Evolutionary conservation across 2,113 vertebrate genomes (phyloP).

Genomic region (Psophia crepitans): DNA sequence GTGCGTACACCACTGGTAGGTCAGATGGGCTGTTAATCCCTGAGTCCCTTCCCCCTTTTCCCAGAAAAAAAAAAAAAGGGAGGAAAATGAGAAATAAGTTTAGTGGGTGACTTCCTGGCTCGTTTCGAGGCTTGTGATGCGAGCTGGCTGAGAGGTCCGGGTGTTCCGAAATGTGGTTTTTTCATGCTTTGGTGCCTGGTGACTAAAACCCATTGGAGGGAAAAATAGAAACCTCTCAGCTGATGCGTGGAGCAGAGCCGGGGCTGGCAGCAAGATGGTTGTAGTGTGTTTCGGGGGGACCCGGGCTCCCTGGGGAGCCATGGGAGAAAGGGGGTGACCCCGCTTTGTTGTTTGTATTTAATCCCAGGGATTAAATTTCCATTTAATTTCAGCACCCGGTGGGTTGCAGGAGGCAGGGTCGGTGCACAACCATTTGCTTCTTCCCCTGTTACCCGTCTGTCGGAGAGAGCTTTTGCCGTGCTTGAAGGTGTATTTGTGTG

Average conservation of each 20-base stretch:
- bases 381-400: background rate
- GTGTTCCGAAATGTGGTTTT: background rate
- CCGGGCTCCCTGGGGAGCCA: background rate
- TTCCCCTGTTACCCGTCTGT: rapidly evolving
- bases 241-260: rapidly evolving
- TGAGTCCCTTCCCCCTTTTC: conserved; percentile 4
- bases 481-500: rapidly evolving
- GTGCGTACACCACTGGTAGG: conserved; percentile 11
- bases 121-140: rapidly evolving
- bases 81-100: conserved; percentile 12
- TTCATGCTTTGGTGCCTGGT: background rate
- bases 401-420: rapidly evolving
- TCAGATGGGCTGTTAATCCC: conserved; percentile 58
- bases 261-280: rapidly evolving
- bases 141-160: background rate
- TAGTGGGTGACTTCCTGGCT: background rate
- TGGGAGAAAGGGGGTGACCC: background rate
- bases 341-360: background rate
- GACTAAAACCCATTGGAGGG: background rate
- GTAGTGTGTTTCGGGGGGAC: rapidly evolving
- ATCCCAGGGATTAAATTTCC: background rate
- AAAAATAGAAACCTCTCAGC: rapidly evolving
- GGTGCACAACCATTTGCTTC: background rate
- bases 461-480: background rate
- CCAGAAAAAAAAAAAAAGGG: background rate